Evolutionary conservation across 2,797 vertebrate genomes (phyloP), one percentile per base, ranked within the genome.

Genomic region (Sardinella longiceps): DNA sequence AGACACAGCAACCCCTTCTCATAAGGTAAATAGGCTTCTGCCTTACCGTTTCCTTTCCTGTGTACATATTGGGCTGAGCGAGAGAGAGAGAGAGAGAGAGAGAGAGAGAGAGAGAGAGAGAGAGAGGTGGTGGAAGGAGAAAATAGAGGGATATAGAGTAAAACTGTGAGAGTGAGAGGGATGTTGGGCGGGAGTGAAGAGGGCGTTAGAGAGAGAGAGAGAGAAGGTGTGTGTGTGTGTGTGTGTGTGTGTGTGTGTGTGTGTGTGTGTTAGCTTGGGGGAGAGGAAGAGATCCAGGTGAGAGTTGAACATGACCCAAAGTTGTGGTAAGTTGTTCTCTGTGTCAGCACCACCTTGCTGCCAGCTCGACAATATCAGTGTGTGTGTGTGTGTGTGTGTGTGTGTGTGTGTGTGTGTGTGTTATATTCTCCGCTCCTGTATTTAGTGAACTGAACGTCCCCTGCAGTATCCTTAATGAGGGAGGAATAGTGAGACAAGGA

Each of bases 1-100:
- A 77, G 70, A 77, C 70, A 77, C 70, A 77, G 70, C 33, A 77
- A 77, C 33, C 70, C 70, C 70, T 77, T 77, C 70, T 77, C 33
- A 43, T 77, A 33, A 77, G 37, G 70, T 77, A 77, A 77, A 77
- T 39, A 53, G 84, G 25, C 80, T 39, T 81, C 28, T 85, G 37
- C 12, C 56, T 81, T 83, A 70, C 53, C 37, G 39, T 51, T 80
- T 84, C 81, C 39, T 18, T 82, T 48, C 80, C 53, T 80, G 37
- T 85, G 70, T 84, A 83, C 74, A 80, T 80, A 85, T 63, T 84
- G 9, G 80, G 80, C 33, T 7, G n/a, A 82, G 45, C 14, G 74
- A 28, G 80, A 82, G 46, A 0, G 46, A 39, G 15, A 39, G 66
- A 20, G 66, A 74, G 33, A 74, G 66, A 74, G 66, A 37, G 28